Evolutionary conservation across 2,888 invertebrate genomes (phyloP).

Genomic region (Neoitamus cyanurus): DNA sequence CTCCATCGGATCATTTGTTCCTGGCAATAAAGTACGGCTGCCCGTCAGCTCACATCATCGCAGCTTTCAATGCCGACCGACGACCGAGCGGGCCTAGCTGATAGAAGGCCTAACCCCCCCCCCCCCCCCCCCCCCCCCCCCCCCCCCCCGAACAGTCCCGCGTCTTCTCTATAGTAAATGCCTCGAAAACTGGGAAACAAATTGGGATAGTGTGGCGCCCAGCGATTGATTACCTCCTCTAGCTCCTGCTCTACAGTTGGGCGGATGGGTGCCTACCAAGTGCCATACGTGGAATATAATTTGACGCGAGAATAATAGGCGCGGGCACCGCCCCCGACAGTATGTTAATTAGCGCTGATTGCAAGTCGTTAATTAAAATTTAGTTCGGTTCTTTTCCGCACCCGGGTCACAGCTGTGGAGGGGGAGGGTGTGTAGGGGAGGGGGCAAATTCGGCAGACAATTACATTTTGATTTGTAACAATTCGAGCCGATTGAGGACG

Average conservation of each 20-base stretch:
- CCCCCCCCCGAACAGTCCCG: too few species aligned
- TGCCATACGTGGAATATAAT: constrained; percentile 39
- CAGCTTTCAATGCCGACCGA: constrained; percentile 16
- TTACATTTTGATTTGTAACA: constrained; percentile 49
- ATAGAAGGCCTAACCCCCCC: not conserved
- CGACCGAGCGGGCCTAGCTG: not conserved
- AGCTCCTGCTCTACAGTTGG: not conserved
- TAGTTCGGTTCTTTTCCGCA: constrained; percentile 43
- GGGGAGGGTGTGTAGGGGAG: not conserved
- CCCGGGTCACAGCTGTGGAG: not conserved
- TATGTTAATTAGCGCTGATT: constrained; percentile 51
- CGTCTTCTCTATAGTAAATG: not conserved
- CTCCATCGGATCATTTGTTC: constrained; percentile 35
- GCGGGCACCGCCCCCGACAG: not conserved
- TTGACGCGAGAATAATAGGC: constrained; percentile 30
- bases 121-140: not conserved
- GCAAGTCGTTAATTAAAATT: constrained; percentile 50
- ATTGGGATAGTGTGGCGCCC: not conserved
- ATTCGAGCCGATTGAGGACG: constrained; percentile 47
- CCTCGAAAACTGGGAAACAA: not conserved
- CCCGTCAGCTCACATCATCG: constrained; percentile 35
- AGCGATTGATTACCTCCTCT: not conserved
- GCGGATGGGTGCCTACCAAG: not conserved
- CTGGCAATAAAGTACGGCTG: constrained; percentile 14
- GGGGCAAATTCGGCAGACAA: constrained; percentile 18